These are phyloP conservation scores for Phycodurus eques DNA, from an alignment of 2,113 vertebrate species.

Conservation along the genomic window DNA sequence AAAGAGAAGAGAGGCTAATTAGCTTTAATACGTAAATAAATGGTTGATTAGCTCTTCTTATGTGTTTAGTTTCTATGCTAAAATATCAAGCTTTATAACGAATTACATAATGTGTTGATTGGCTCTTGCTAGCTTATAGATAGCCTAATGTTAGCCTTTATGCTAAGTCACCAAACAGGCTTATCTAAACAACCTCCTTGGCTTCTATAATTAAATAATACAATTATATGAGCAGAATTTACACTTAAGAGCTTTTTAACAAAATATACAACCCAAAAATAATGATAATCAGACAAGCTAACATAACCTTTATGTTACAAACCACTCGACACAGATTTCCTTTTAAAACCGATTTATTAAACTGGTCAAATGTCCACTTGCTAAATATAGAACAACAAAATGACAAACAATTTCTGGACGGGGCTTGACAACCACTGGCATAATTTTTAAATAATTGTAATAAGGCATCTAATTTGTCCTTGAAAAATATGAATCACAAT, in stretches of 20 bases:
- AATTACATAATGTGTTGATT: background rate
- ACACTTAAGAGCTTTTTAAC: too few relatives aligned
- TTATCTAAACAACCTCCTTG: background rate
- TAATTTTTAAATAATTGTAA: background rate
- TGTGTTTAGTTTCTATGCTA: background rate
- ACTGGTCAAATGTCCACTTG: background rate
- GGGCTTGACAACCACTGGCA: background rate
- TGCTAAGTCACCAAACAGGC: background rate
- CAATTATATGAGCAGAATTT: too few relatives aligned
- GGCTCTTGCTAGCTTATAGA: background rate
- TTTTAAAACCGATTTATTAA: background rate
- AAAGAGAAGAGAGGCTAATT: background rate
- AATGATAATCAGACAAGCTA: background rate
- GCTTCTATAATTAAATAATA: background rate
- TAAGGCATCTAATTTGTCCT: background rate
- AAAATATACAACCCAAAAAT: too few relatives aligned
- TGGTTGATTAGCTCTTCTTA: background rate
- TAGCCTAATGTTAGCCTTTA: background rate
- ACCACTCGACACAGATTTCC: background rate
- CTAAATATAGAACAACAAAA: background rate
- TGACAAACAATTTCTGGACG: background rate
- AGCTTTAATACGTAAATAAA: background rate
- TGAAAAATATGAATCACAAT: background rate
- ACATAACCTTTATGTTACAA: background rate
- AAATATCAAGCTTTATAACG: background rate